phyloP scores from a whole-genome alignment of 1,140 invertebrate species.

The Protaetia brevitarsis region DNA sequence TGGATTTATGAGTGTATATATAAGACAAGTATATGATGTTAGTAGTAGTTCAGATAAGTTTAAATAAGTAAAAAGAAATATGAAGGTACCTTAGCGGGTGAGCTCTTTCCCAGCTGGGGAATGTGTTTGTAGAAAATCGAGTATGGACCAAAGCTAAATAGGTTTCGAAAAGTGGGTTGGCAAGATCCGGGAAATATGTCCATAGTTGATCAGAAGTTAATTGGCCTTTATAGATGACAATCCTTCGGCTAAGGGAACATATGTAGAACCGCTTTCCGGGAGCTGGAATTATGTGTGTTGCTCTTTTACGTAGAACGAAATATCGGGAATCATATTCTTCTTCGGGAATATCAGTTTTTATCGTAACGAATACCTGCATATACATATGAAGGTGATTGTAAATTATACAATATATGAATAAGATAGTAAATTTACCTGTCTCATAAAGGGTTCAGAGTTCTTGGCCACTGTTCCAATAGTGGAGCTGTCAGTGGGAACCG shows the following conservation, averaged over 20 bases:
- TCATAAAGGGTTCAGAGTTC: slow-evolving; percentile 91
- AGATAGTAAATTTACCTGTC: slow-evolving; percentile 59
- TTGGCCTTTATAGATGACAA: slow-evolving; percentile 97
- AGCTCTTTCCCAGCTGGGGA: slow-evolving; percentile 97
- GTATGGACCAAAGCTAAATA: slow-evolving; percentile 96
- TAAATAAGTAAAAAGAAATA: too few relatives aligned
- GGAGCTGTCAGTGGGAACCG: slow-evolving; percentile 81
- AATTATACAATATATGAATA: neutral
- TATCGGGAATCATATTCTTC: slow-evolving; percentile 60
- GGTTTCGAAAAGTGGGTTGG: slow-evolving; percentile 83
- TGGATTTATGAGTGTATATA: too few relatives aligned
- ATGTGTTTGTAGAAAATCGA: slow-evolving; percentile 96
- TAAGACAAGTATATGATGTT: neutral
- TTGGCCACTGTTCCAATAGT: slow-evolving; percentile 87
- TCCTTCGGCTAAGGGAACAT: slow-evolving; percentile 87
- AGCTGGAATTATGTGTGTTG: slow-evolving; percentile 82
- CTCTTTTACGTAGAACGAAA: slow-evolving; percentile 88
- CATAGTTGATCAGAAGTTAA: slow-evolving; percentile 95
- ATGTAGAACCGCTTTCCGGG: slow-evolving; percentile 91
- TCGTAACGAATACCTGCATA: slow-evolving; percentile 38
- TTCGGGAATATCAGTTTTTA: slow-evolving; percentile 32
- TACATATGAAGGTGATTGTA: neutral
- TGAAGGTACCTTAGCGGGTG: slow-evolving; percentile 98
- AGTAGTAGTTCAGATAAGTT: too few relatives aligned
- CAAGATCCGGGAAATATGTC: slow-evolving; percentile 66